These are phyloP conservation scores for Lasiommata megera DNA, from an alignment of 2,888 invertebrate genomes.

Conservation along the genomic window DNA sequence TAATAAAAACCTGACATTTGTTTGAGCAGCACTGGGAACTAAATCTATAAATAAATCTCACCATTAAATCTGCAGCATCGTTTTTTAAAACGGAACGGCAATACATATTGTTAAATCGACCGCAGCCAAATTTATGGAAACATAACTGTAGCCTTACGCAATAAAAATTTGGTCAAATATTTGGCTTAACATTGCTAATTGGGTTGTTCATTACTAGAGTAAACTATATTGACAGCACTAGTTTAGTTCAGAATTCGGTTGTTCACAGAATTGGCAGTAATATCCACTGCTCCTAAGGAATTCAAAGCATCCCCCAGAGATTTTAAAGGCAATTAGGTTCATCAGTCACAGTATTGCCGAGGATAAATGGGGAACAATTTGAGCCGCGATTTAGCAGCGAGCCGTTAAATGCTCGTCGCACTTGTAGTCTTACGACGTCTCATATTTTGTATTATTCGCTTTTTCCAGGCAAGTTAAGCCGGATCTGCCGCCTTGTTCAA, in stretches of 20 bases:
- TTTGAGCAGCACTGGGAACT: background rate
- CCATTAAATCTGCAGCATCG: background rate
- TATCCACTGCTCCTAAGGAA: background rate
- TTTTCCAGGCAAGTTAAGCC: constrained; percentile 19
- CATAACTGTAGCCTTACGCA: background rate
- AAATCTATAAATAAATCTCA: background rate
- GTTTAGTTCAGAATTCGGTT: no score
- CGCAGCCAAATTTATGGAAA: background rate
- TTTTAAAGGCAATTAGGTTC: constrained; percentile 19
- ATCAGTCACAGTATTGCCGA: constrained; percentile 16
- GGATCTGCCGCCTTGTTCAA: constrained; percentile 21
- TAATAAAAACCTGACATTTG: background rate
- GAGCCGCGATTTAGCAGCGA: no score
- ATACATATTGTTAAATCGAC: constrained; percentile 1
- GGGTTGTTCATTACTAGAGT: no score
- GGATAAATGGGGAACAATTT: constrained; percentile 24
- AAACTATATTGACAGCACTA: no score
- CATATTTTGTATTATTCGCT: constrained; percentile 19
- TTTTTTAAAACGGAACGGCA: constrained; percentile 4
- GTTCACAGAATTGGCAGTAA: no score
- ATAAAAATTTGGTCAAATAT: background rate
- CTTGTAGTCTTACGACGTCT: constrained; percentile 14
- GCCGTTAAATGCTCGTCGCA: constrained; percentile 20
- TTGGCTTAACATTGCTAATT: no score
- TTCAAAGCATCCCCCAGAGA: constrained; percentile 9